Percentiles rank a stretch among this genome's conserved stretches.
Evolutionary conservation across 1,140 invertebrate genomes (phyloP).

Genomic region (Euwallacea similis): DNA sequence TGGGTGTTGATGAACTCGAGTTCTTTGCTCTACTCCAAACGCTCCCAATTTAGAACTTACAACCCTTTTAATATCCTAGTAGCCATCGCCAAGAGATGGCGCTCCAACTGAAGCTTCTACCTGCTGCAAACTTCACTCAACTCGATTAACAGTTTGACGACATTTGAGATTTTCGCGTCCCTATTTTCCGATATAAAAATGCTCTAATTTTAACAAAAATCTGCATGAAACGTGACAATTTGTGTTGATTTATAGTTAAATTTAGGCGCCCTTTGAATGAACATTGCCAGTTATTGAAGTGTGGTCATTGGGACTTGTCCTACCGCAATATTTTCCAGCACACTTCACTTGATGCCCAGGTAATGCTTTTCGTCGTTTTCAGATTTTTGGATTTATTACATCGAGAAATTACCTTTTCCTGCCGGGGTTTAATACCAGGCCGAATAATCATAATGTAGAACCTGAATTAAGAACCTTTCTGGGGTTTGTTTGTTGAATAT

Average conservation of each 20-base stretch:
- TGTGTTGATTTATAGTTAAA: constrained; percentile 12
- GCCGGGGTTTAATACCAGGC: too few species aligned
- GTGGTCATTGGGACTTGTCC: constrained; percentile 17
- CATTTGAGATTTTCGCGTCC: constrained; percentile 41
- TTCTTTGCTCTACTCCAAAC: too few species aligned
- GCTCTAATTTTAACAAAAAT: too few species aligned
- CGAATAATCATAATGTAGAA: too few species aligned
- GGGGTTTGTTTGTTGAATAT: too few species aligned
- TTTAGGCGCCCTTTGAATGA: background rate
- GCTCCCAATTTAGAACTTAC: too few species aligned
- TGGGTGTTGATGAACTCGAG: too few species aligned
- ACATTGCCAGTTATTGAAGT: constrained; percentile 14
- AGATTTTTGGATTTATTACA: too few species aligned
- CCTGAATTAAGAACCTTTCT: too few species aligned
- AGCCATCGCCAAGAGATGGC: background rate
- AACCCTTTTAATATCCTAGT: background rate
- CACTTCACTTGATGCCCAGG: constrained; percentile 41
- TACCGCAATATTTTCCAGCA: constrained; percentile 31
- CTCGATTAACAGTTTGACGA: constrained; percentile 19
- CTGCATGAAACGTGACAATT: background rate
- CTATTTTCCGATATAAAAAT: constrained; percentile 22
- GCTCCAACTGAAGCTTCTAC: background rate
- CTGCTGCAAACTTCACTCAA: constrained; percentile 20
- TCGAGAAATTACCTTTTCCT: too few species aligned
- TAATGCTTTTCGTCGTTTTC: constrained; percentile 8